Evolutionary conservation across 2,888 invertebrate species (phyloP), one percentile per base, ranked within the genome.

Genomic region (Furcula furcula): DNA sequence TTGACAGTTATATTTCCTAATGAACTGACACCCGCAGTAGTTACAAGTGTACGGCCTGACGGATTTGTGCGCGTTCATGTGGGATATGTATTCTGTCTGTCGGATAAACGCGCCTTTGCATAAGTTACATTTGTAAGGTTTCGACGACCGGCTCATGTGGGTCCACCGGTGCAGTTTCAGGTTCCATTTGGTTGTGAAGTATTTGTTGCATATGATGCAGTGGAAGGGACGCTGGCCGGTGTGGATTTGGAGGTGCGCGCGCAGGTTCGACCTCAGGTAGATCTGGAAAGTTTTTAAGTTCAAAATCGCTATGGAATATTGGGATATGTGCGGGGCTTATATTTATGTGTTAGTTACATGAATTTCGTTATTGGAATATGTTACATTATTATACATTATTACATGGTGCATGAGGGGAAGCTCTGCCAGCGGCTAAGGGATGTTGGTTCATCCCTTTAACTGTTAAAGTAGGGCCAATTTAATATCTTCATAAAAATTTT

Each of bases 161-260:
- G 95, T 95, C 96, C 96, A 96, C 51, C 94, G 93, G 83, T 97
- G 97, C 54, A 95, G 91, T 70, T 96, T 95, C 31, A 97, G 90
- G 84, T 97, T 97, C 95, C 96, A 97, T 74, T 95, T 95, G 53
- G 96, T 96, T 54, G 94, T 94, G 85, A 97, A 97, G 16, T 93
- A 90, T 72, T 96, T 96, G 67, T 93, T 94, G 85, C 97, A 97
- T 34, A 96, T 93, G 33, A 93, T 90, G 80, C 97, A 97, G 40
- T 92, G 89, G 85, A 91, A 94, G n/a, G 95, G 95, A 34, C 92
- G 90, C 71, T 92, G 90, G 46, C 95, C 93, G 52, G 91, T 92
- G 85, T 97, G 97, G 30, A 94, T 94, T 12, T 92, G 91, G 74
- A 96, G 91, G 70, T 96, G 96, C 3, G 93, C 92, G 40, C 94